Base-by-base conservation (phyloP, 2,797 vertebrate species). In the Fistularia commersonii region DNA sequence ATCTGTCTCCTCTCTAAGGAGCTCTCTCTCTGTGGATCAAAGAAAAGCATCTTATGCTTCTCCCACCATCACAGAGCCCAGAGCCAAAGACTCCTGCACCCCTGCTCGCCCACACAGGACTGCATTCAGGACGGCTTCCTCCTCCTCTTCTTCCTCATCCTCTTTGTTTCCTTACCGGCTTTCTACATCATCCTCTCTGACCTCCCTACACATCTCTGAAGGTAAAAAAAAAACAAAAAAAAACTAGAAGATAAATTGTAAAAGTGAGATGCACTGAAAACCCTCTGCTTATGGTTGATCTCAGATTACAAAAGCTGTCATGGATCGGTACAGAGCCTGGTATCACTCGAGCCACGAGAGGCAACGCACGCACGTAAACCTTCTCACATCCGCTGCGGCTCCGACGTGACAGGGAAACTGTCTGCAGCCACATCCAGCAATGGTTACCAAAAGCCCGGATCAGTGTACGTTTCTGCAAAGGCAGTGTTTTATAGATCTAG, bases 261-360 rank as follows among this genome's bases (percentile, higher is more conserved):
- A 51, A 33, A 54, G 13, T 33, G 8, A 3, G 23, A 23, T 23
- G 23, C 23, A 34, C 3, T 11, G n/a, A 41, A 38, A 3, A 7
- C 11, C 0, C 4, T 23, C 23, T 23, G 23, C 23, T 23, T 23
- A 1, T 2, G 35, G 64, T 34, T 61, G 11, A 66, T 40, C 5
- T 0, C 78, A 99, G 97, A 96, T 87, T 95, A 90, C 66, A 94
- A 93, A 86, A 98, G 93, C 82, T 94, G 93, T 56, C 92, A 93
- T 5, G 93, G 95, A 64, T 99, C 97, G 5, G 74, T 95, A 51
- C 96, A 97, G 77, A 98, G 95, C 61, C 89, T 99, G 66, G 87
- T 93, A 76, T 97, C 94, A 2, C 13, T 93, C 73, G 92, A 94
- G 48, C 90, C 86, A 37, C 93, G 90, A 64, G 94, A 96, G 52